A percentile compares a stretch with the other conserved stretches of the same genome.
These are phyloP conservation scores for Meghimatium bilineatum DNA, from an alignment of 2,888 invertebrate species.

Conservation along the genomic window DNA sequence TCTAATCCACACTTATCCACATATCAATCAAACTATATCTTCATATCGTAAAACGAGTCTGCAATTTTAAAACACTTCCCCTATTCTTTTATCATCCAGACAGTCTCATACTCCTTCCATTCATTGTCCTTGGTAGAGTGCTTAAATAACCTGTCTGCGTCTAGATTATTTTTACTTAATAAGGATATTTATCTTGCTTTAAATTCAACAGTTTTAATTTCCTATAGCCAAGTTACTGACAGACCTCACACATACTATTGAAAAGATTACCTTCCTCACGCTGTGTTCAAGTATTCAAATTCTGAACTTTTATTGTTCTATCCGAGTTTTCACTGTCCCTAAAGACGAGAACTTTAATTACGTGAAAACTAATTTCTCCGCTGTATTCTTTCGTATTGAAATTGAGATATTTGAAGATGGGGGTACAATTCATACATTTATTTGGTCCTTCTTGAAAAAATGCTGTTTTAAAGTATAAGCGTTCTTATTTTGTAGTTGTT, in stretches of 20 bases:
- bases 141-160: background rate
- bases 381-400: too few relatives aligned
- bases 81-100: too few relatives aligned
- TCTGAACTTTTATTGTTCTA: too few relatives aligned
- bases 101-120: background rate
- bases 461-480: too few relatives aligned
- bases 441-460: too few relatives aligned
- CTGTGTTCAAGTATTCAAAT: background rate
- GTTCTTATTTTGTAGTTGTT: too few relatives aligned
- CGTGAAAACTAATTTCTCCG: background rate
- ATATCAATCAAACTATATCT: too few relatives aligned
- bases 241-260: background rate
- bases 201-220: background rate
- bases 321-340: background rate
- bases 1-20: too few relatives aligned
- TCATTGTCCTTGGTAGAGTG: background rate
- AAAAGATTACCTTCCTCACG: background rate
- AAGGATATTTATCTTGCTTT: background rate
- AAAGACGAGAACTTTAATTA: background rate
- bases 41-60: too few relatives aligned
- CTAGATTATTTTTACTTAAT: constrained; percentile 4
- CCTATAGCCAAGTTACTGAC: background rate
- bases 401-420: too few relatives aligned
- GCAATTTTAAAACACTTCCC: too few relatives aligned
- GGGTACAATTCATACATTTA: too few relatives aligned